phyloP scores from a whole-genome alignment of 2,113 vertebrate species.

The Beaufortia kweichowensis region DNA sequence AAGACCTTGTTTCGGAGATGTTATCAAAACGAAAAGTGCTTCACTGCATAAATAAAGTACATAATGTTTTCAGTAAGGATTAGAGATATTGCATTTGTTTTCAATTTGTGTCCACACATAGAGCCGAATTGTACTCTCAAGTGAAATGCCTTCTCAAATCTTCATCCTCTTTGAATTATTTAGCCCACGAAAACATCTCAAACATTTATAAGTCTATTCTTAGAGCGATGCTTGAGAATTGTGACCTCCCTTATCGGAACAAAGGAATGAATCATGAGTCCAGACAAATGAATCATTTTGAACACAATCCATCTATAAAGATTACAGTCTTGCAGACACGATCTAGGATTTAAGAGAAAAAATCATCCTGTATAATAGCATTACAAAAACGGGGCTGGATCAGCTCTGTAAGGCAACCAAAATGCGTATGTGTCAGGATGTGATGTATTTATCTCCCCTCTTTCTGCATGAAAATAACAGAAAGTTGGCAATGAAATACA shows the following conservation, averaged over 20 bases:
- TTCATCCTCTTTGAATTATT: conserved; percentile 12
- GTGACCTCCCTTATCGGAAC: conserved; percentile 8
- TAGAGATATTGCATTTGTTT: not conserved
- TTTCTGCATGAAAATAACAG: not conserved
- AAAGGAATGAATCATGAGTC: not conserved
- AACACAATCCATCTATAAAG: not conserved
- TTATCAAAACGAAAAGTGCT: not conserved
- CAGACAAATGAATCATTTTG: not conserved
- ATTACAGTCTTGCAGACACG: conserved; percentile 8
- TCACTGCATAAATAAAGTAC: conserved; percentile 3
- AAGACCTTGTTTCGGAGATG: not conserved
- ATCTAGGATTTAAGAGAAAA: conserved; percentile 17
- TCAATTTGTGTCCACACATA: not conserved
- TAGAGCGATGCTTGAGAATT: not conserved
- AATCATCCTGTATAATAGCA: conserved; percentile 11
- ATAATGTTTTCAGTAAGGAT: not conserved
- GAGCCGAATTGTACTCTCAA: conserved; percentile 4
- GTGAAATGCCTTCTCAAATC: conserved; percentile 23
- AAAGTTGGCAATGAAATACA: conserved; percentile 11
- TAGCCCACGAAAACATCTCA: conserved; percentile 35
- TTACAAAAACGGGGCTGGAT: conserved; percentile 15
- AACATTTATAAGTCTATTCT: conserved; percentile 35
- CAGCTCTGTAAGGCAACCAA: not conserved
- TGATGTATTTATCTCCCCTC: conserved; percentile 3
- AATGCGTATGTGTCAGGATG: conserved; percentile 11